These are phyloP conservation scores for Octodonta nipae DNA, from an alignment of 2,888 invertebrate genomes.

Conservation along the genomic window DNA sequence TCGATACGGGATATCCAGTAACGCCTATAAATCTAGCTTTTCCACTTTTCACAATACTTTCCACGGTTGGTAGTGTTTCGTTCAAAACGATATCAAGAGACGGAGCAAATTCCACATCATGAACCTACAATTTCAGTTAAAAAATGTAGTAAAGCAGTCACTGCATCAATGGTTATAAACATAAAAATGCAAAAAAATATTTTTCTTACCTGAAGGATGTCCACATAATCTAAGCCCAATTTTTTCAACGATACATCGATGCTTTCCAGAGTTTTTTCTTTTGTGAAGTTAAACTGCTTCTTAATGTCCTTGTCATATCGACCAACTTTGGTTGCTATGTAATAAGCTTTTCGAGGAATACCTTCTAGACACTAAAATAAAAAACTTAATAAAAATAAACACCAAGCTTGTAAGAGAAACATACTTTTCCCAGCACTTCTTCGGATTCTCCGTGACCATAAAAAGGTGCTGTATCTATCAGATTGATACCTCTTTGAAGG, in stretches of 20 bases:
- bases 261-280: slow-evolving; percentile 58
- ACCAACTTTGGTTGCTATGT: slow-evolving; percentile 84
- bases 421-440: slow-evolving; percentile 62
- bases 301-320: slow-evolving; percentile 59
- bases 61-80: slow-evolving; percentile 74
- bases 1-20: slow-evolving; percentile 71
- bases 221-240: slow-evolving; percentile 69
- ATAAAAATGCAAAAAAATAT: neutral
- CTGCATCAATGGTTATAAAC: neutral
- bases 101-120: slow-evolving; percentile 80
- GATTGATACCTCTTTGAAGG: slow-evolving; percentile 71
- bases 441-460: slow-evolving; percentile 85
- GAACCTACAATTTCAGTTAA: slow-evolving; percentile 51
- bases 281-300: slow-evolving; percentile 77
- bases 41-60: slow-evolving; percentile 56
- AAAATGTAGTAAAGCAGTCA: slow-evolving; percentile 1
- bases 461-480: slow-evolving; percentile 84
- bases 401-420: too few species aligned
- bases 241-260: slow-evolving; percentile 60
- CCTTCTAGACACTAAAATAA: slow-evolving; percentile 52
- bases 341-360: slow-evolving; percentile 71
- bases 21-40: slow-evolving; percentile 71
- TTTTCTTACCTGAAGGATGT: slow-evolving; percentile 67
- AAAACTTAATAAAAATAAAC: neutral
- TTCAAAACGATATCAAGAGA: slow-evolving; percentile 60